Percentiles rank a stretch among this genome's conserved stretches.
Evolutionary conservation across 2,113 vertebrate genomes (phyloP).

Genomic region (Cynoglossus semilaevis): DNA sequence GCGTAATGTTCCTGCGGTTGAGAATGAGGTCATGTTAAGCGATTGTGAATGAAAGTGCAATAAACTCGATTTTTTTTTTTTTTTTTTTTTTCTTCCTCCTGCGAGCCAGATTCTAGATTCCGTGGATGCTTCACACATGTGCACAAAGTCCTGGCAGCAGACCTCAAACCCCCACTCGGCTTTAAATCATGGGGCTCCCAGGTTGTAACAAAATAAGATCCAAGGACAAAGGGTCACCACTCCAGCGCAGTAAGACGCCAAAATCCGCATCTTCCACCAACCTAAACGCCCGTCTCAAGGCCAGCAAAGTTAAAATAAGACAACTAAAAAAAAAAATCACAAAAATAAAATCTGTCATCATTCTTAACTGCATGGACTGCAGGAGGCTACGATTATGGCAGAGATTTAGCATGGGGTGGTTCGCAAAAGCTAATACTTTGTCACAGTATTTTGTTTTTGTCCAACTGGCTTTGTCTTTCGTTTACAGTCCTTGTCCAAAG

Average conservation of each 20-base stretch:
- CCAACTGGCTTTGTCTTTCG: too few species aligned
- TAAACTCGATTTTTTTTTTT: constrained; percentile 17
- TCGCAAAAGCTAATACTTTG: too few species aligned
- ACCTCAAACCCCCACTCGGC: constrained; percentile 34
- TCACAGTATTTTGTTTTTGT: too few species aligned
- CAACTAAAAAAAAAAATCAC: too few species aligned
- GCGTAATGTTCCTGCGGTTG: constrained; percentile 16
- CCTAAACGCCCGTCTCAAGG: not conserved
- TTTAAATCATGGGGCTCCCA: constrained; percentile 26
- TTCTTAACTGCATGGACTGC: too few species aligned
- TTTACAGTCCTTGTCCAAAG: too few species aligned
- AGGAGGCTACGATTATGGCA: too few species aligned
- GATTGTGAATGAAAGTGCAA: constrained; percentile 8
- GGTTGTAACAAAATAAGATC: not conserved
- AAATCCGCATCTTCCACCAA: constrained; percentile 4
- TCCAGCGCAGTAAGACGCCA: constrained; percentile 31
- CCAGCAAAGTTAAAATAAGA: not conserved
- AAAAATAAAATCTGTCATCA: too few species aligned
- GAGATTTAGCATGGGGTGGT: too few species aligned
- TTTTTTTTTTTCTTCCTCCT: constrained; percentile 15
- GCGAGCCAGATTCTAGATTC: constrained; percentile 12
- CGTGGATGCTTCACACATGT: constrained; percentile 46
- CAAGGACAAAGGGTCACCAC: constrained; percentile 14
- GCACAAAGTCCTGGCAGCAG: constrained; percentile 24
- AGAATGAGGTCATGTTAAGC: constrained; percentile 24